Evolutionary conservation across 2,113 vertebrate species (phyloP), one percentile per base, ranked within the genome.

Genomic region (Cynocephalus volans): DNA sequence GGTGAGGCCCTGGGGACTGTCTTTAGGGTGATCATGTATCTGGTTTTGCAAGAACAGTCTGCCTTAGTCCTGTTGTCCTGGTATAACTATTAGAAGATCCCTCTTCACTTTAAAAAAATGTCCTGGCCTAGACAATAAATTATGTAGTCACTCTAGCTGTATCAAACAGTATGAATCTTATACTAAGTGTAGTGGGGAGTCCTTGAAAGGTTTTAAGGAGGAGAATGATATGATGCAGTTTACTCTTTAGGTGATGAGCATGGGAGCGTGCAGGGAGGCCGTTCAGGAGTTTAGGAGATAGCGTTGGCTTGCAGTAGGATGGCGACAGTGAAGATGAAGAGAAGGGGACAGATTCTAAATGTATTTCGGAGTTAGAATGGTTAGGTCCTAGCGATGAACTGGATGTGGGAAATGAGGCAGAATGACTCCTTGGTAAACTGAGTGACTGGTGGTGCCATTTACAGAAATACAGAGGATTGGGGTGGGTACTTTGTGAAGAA

Each of bases 71-170:
- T 90, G 7, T 87, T 54, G 13, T 50, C 58, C 58, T 95, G 26
- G 64, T 56, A 0, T 77, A 84, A n/a, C 75, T 75, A 69, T 75
- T 62, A 72, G 24, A 36, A 91, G 52, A 21, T 93, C 13, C 11
- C 24, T 64, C 69, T 95, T 90, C 13, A 28, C 65, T 77, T 79
- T 95, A 92, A 81, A 97, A 97, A 93, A 81, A 58, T 73, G 56
- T 81, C 50, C 82, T 95, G 33, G 33, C 81, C 92, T 96, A 64
- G 52, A 26, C 15, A 90, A 73, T 21, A 67, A 85, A 50, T 64
- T 36, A 21, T 56, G 33, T 12, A 28, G 28, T 73, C 50, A 41
- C 8, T 72, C 3, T 62, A 75, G 18, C 72, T 82, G 0, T 54
- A n/a, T 76, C 72, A 76, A 69, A 75, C 33, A 41, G 14, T 48